Percentiles rank a stretch among this genome's conserved stretches.
Evolutionary conservation across 2,797 vertebrate species (phyloP).

Genomic region (Pipistrellus pygmaeus): DNA sequence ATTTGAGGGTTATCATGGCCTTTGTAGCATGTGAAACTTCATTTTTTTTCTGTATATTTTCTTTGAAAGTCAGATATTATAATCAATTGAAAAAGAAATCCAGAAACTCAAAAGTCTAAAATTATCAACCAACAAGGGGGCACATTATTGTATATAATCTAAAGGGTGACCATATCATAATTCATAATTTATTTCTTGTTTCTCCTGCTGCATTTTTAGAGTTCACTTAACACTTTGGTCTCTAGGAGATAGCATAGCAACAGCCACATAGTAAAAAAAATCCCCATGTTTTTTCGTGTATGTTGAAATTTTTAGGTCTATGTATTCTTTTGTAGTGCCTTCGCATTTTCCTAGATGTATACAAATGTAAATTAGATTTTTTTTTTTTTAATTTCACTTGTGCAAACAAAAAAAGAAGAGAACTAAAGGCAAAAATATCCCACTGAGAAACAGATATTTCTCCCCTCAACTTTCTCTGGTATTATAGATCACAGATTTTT

Average conservation of each 20-base stretch:
- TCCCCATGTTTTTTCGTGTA: background rate
- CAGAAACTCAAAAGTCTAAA: background rate
- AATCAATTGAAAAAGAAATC: background rate
- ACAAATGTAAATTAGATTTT: background rate
- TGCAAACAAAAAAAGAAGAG: background rate
- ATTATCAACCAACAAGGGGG: background rate
- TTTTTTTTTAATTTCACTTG: background rate
- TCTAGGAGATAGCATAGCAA: background rate
- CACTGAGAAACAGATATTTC: background rate
- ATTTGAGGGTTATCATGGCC: background rate
- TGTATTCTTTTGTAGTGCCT: background rate
- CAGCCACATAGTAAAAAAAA: background rate
- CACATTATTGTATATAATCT: background rate
- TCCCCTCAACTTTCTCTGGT: background rate
- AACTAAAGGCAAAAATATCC: background rate
- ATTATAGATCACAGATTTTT: background rate
- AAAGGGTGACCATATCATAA: background rate
- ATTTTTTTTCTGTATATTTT: background rate
- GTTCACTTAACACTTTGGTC: background rate
- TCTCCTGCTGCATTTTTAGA: background rate
- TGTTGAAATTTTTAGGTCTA: background rate
- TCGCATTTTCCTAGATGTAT: background rate
- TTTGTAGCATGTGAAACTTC: background rate
- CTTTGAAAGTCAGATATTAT: background rate
- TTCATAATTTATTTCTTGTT: slow-evolving; percentile 1